Base-by-base conservation (phyloP, 2,113 vertebrate species). In the Psephotus haematonotus region DNA sequence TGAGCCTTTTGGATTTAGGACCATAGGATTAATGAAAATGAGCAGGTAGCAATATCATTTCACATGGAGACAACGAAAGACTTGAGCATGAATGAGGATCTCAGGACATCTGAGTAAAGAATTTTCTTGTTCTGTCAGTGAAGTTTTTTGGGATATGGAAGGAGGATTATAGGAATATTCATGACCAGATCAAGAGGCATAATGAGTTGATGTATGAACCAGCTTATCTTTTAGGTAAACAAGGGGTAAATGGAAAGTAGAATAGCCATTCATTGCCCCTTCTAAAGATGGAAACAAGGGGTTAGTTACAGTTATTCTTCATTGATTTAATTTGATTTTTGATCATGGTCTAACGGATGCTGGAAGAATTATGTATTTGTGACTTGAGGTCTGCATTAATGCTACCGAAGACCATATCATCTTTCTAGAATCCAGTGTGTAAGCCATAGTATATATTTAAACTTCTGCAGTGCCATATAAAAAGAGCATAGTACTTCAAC, bases 161-260 rank as follows among this genome's bases (percentile, higher is more conserved):
- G 98, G 96, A 98, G 97, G 99, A 99, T 99, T 99, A 99, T 98
- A 98, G 98, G 98, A 99, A 99, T 99, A 99, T 99, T 99, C 99
- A 99, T 99, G 98, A 98, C 97, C 97, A 98, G 98, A 98, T 99
- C 99, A 99, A 98, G 98, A 98, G 95, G 93, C 95, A 96, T 98
- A 98, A 98, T 98, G 98, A 99, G 98, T 98, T 97, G 97, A 98
- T 98, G 98, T 98, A 98, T 98, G 98, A 98, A 98, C 97, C 97
- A 97, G 98, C 98, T 99, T 98, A 99, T 99, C 99, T 99, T 98
- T 99, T 99, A 98, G 97, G 99, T 99, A 99, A 99, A 99, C 98
- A 99, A 47, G 19, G 88, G 71, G 78, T 98, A 98, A 99, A 99
- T 98, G 97, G 98, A 96, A 98, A 95, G 65, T 92, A 94, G 90